These are phyloP conservation scores for Horisme vitalbata DNA, from an alignment of 2,888 invertebrate species.

Conservation along the genomic window DNA sequence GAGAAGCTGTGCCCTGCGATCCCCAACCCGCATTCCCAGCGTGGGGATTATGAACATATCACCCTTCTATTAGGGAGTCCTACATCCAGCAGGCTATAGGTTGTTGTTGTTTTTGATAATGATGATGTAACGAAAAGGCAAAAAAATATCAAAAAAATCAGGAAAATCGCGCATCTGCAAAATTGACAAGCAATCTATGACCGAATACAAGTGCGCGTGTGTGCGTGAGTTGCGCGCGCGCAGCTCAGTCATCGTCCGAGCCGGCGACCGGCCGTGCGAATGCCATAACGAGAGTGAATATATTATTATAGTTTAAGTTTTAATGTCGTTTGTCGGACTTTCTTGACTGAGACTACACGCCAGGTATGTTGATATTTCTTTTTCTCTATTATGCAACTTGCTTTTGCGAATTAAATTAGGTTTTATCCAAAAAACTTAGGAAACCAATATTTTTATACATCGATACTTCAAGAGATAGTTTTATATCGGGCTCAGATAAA, in stretches of 20 bases:
- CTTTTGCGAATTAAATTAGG: no score
- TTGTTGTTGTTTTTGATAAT: no score
- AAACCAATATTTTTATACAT: no score
- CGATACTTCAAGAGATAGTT: no score
- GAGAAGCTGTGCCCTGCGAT: no score
- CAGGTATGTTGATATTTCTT: conserved; percentile 19
- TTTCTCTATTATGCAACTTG: conserved; percentile 2
- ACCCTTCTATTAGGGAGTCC: no score
- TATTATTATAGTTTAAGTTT: conserved; percentile 3
- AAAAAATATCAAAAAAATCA: conserved; percentile 19
- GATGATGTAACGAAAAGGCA: not conserved
- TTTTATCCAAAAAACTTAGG: no score
- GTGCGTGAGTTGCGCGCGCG: conserved; percentile 48
- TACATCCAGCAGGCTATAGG: no score
- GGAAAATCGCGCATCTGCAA: conserved; percentile 42
- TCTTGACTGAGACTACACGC: conserved; percentile 3
- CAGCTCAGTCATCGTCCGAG: conserved; percentile 66
- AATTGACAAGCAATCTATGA: conserved; percentile 50
- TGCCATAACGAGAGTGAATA: conserved; percentile 21
- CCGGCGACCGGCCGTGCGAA: conserved; percentile 54
- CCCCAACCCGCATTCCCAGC: no score
- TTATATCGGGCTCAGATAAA: no score
- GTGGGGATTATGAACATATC: no score
- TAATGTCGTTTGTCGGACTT: conserved; percentile 3
- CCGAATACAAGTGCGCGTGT: conserved; percentile 40